Conservation (phyloP, 2,888 invertebrate species). For the Eristalis arbustorum region DNA sequence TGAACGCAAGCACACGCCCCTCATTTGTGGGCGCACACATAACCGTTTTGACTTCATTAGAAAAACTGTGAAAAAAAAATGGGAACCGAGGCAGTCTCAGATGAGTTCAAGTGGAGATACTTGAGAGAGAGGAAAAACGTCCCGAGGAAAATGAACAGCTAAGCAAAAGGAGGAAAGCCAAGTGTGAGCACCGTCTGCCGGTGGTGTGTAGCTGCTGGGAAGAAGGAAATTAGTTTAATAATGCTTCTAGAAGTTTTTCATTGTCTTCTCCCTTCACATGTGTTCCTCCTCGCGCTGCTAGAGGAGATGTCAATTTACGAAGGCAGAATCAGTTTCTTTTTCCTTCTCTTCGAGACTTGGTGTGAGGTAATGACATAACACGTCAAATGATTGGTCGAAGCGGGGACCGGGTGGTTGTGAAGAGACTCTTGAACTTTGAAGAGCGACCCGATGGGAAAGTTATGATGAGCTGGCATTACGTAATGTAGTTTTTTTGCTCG, state of each 20-base stretch:
- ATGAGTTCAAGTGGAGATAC: slow-evolving; percentile 1
- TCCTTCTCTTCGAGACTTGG: neutral
- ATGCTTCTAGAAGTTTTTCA: slow-evolving; percentile 28
- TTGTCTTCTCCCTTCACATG: slow-evolving; percentile 6
- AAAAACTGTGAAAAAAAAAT: neutral
- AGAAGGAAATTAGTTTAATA: slow-evolving; percentile 44
- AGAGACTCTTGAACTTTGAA: slow-evolving; percentile 29
- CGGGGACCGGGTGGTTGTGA: neutral
- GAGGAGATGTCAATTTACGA: slow-evolving; percentile 5
- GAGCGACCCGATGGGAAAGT: neutral
- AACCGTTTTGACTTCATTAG: neutral
- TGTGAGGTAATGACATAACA: slow-evolving; percentile 10
- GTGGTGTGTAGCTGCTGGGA: neutral
- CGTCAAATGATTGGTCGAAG: neutral
- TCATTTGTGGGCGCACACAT: neutral
- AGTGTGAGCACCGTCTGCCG: neutral
- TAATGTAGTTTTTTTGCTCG: neutral
- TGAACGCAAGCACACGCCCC: neutral
- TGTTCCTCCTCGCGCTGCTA: too few species aligned
- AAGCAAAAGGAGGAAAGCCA: slow-evolving; percentile 6
- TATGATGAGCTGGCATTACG: neutral
- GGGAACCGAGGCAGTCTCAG: too few species aligned
- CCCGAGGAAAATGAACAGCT: slow-evolving; percentile 33
- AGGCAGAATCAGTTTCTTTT: neutral
- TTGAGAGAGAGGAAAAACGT: slow-evolving; percentile 1